phyloP scores from a whole-genome alignment of 2,113 vertebrate genomes.

The Notarius quadriscutis region DNA sequence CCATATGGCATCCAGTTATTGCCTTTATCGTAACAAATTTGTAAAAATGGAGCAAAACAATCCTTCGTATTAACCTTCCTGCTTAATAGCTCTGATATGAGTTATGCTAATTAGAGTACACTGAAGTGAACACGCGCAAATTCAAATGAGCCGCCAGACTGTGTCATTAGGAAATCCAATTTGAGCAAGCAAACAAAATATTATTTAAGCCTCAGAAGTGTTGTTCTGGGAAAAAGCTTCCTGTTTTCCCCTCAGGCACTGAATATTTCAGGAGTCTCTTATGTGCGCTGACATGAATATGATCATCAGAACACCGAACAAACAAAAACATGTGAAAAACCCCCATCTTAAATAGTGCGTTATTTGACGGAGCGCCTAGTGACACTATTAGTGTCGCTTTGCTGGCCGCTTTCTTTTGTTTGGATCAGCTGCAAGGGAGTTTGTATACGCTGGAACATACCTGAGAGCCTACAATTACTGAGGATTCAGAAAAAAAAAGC shows the following conservation, averaged over 20 bases:
- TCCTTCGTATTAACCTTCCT: constrained; percentile 15
- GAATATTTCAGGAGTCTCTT: not conserved
- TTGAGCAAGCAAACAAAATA: not conserved
- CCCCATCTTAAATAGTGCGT: not conserved
- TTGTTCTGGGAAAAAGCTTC: not conserved
- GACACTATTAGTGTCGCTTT: constrained; percentile 15
- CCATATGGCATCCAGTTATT: constrained; percentile 26
- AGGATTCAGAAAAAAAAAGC: not conserved
- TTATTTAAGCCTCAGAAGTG: not conserved
- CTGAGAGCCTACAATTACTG: constrained; percentile 34
- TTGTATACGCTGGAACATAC: not conserved
- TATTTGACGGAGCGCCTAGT: constrained; percentile 15
- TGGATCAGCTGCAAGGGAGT: not conserved
- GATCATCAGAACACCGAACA: not conserved
- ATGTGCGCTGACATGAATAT: not conserved
- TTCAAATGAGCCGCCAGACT: constrained; percentile 1
- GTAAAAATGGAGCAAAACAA: not conserved
- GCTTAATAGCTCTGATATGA: constrained; percentile 15
- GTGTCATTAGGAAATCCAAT: not conserved
- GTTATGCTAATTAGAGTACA: constrained; percentile 8
- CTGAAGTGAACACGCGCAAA: not conserved
- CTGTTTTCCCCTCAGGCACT: not conserved
- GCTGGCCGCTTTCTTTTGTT: constrained; percentile 1
- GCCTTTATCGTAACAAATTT: not conserved
- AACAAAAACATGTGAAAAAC: not conserved